Evolutionary conservation across 1,140 invertebrate species (phyloP).

Genomic region (Oedothorax gibbosus): DNA sequence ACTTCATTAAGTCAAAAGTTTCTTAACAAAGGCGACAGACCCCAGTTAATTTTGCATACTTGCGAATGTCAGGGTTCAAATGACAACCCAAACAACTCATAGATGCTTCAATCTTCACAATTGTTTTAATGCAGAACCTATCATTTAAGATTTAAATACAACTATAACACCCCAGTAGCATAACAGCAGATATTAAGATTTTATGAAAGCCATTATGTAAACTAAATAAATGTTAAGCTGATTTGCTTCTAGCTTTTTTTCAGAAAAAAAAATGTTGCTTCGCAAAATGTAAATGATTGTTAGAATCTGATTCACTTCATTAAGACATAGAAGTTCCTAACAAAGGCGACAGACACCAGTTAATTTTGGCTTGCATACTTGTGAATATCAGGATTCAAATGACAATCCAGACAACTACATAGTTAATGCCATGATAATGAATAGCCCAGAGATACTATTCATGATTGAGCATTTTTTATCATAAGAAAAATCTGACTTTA

Average conservation of each 20-base stretch:
- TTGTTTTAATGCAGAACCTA: too few species aligned
- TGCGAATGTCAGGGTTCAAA: neutral
- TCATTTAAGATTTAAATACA: too few species aligned
- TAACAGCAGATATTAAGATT: too few species aligned
- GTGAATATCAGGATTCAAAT: neutral
- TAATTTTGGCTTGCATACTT: constrained; percentile 4
- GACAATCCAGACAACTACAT: neutral
- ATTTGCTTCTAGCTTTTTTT: too few species aligned
- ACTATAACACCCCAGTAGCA: too few species aligned
- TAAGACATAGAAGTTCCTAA: neutral
- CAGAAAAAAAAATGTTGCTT: neutral
- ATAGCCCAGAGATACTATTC: too few species aligned
- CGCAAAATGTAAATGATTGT: neutral
- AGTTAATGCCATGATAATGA: too few species aligned
- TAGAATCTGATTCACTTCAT: constrained; percentile 32
- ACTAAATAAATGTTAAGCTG: too few species aligned
- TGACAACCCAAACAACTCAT: neutral
- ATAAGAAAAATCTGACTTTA: neutral
- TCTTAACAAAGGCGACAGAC: constrained; percentile 24
- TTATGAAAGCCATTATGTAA: too few species aligned
- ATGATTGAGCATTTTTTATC: too few species aligned
- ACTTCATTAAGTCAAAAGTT: constrained; percentile 1
- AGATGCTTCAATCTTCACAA: too few species aligned
- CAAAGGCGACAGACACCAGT: constrained; percentile 35
- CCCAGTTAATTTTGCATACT: constrained; percentile 1